Percentiles rank a stretch among this genome's conserved stretches.
phyloP scores from a whole-genome alignment of 2,113 vertebrate species.

The Ifrita kowaldi region DNA sequence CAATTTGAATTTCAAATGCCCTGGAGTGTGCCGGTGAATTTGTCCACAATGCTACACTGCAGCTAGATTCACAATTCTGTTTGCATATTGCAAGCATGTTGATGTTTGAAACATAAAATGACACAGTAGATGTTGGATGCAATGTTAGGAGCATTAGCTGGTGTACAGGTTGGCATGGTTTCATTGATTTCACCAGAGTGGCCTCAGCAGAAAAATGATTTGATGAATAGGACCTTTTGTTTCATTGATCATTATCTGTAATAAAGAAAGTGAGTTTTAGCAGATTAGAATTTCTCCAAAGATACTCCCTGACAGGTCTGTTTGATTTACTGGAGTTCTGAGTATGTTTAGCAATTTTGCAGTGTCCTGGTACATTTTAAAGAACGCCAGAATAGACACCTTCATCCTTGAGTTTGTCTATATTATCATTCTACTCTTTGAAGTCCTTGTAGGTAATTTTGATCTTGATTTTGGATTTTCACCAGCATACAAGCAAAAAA shows the following conservation, averaged over 20 bases:
- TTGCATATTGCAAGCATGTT: not conserved
- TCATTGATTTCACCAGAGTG: not conserved
- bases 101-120: not conserved
- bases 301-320: not conserved
- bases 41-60: not conserved
- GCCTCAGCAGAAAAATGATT: not conserved
- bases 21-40: not conserved
- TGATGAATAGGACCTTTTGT: not conserved
- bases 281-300: slow-evolving; percentile 3
- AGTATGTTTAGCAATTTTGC: not conserved
- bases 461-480: not conserved
- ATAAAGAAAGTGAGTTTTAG: not conserved
- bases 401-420: not conserved
- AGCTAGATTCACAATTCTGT: not conserved
- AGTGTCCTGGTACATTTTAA: not conserved
- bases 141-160: not conserved
- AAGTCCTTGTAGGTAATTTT: not conserved
- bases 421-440: not conserved
- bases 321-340: not conserved
- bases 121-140: not conserved
- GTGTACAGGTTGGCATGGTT: not conserved
- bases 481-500: not conserved
- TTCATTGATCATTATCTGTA: not conserved
- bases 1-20: slow-evolving; percentile 9
- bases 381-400: not conserved